Percentiles rank a stretch among this genome's conserved stretches.
These are phyloP conservation scores for Scophthalmus maximus DNA, from an alignment of 2,113 vertebrate species.

Conservation along the genomic window DNA sequence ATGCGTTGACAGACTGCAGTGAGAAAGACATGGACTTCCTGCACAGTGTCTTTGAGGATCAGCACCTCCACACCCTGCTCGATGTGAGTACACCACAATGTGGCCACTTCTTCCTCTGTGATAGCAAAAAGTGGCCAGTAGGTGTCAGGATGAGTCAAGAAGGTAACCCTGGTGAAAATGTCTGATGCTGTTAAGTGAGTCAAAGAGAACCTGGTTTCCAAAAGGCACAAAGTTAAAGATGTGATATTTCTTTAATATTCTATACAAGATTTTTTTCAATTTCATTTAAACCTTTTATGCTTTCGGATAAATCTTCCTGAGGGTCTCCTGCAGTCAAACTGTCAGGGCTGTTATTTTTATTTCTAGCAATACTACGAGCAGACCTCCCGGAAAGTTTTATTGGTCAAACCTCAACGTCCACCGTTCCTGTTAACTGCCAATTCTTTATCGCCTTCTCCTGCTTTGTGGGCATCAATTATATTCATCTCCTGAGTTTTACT, in stretches of 20 bases:
- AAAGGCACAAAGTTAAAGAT: not conserved
- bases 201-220: not conserved
- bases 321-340: no score
- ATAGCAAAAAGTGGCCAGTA: conserved; percentile 23
- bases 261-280: not conserved
- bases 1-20: conserved; percentile 98
- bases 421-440: no score
- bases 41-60: conserved; percentile 99
- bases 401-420: no score
- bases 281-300: no score
- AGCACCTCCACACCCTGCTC: conserved; percentile 97
- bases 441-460: no score
- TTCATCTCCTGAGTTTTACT: no score
- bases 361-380: not conserved
- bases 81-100: conserved; percentile 90
- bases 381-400: not conserved
- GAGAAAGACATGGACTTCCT: conserved; percentile 99
- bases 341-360: not conserved
- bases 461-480: no score
- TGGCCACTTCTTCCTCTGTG: conserved; percentile 6
- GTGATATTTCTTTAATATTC: not conserved
- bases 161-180: not conserved
- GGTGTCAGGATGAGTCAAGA: conserved; percentile 30
- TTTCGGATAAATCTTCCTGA: no score
- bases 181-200: not conserved